phyloP scores from a whole-genome alignment of 2,888 invertebrate genomes.

The Caenorhabditis sp. region DNA sequence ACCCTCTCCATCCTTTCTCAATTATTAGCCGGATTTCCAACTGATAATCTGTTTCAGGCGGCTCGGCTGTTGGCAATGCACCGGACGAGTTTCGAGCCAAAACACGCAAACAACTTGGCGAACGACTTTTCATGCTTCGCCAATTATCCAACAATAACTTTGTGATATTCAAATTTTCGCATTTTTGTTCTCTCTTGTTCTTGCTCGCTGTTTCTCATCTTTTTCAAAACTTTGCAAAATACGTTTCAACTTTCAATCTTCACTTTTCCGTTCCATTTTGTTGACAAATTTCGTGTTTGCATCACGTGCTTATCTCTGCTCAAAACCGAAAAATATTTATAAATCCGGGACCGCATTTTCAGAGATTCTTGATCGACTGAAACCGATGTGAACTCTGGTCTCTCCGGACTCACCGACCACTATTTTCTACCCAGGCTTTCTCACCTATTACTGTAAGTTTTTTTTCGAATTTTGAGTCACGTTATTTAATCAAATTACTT shows the following conservation, averaged over 20 bases:
- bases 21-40: neutral
- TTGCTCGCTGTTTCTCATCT: neutral
- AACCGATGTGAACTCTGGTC: constrained; percentile 31
- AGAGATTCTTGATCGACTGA: constrained; percentile 15
- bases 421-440: neutral
- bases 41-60: constrained; percentile 55
- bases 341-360: neutral
- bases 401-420: constrained; percentile 11
- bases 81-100: constrained; percentile 85
- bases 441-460: neutral
- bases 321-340: neutral
- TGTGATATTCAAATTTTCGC: neutral
- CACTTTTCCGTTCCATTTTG: neutral
- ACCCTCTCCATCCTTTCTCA: constrained; percentile 4
- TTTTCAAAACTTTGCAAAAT: neutral
- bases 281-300: neutral
- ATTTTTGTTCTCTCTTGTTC: constrained; percentile 3
- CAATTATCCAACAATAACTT: constrained; percentile 82
- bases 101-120: constrained; percentile 90
- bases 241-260: neutral
- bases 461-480: neutral
- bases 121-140: constrained; percentile 93
- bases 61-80: constrained; percentile 84
- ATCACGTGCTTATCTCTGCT: no score
- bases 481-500: neutral